Evolutionary conservation across 2,888 invertebrate genomes (phyloP).

Genomic region (Lumbricus terrestris): DNA sequence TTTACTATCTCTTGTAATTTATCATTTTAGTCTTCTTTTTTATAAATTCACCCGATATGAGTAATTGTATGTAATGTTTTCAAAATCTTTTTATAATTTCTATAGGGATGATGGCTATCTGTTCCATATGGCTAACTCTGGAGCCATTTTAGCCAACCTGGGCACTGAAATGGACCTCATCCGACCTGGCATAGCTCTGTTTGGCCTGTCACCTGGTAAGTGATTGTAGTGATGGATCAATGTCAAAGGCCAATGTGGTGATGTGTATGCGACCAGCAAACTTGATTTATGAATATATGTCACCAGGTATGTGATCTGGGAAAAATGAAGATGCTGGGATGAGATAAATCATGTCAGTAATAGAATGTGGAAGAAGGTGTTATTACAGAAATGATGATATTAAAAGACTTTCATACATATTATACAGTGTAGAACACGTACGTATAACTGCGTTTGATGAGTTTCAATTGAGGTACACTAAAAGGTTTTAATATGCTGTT

Average conservation of each 20-base stretch:
- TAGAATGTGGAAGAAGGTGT: neutral
- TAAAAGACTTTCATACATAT: neutral
- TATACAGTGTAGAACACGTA: no score
- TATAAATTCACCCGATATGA: no score
- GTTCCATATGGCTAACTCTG: conserved; percentile 45
- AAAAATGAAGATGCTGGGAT: neutral
- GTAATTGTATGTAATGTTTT: neutral
- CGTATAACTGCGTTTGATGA: no score
- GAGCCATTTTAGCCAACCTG: conserved; percentile 42
- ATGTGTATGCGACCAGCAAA: neutral
- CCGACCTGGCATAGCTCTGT: conserved; percentile 46
- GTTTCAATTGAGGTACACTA: neutral
- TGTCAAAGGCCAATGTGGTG: no score
- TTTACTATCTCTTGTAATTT: neutral
- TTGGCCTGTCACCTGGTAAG: conserved; percentile 44
- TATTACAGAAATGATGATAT: neutral
- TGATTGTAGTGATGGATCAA: neutral
- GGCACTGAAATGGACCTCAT: conserved; percentile 46
- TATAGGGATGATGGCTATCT: neutral
- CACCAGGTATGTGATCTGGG: neutral
- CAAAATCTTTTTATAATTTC: neutral
- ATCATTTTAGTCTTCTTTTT: neutral
- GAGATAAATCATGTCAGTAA: neutral
- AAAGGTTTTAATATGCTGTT: neutral
- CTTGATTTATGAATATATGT: neutral